These are phyloP conservation scores for Heteronetta atricapilla DNA, from an alignment of 2,113 vertebrate genomes.

Conservation along the genomic window DNA sequence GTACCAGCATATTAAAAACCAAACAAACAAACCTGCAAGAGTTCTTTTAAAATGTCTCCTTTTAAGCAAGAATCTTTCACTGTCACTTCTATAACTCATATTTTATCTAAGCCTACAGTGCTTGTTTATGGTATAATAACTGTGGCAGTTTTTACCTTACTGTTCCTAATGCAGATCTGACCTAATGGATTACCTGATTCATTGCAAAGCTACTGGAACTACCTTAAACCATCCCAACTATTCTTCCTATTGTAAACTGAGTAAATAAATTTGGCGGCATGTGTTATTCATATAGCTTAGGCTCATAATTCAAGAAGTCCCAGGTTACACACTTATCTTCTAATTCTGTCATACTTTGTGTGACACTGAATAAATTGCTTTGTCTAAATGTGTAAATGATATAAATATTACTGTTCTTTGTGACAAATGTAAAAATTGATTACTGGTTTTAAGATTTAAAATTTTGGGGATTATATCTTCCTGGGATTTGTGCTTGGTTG, in stretches of 20 bases:
- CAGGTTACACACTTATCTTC: background rate
- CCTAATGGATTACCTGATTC: background rate
- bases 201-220: background rate
- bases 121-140: background rate
- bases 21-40: background rate
- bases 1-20: background rate
- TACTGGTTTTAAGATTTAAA: background rate
- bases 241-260: background rate
- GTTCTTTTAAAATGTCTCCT: background rate
- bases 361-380: background rate
- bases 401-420: background rate
- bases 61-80: background rate
- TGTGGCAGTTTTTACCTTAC: background rate
- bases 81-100: background rate
- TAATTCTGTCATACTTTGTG: background rate
- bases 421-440: background rate
- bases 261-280: background rate
- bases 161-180: background rate
- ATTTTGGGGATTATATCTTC: background rate
- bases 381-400: background rate
- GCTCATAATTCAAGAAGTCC: background rate
- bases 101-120: background rate
- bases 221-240: background rate
- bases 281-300: background rate
- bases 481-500: background rate